A percentile compares a stretch with the other conserved stretches of the same genome.
Conservation (phyloP, 2,797 vertebrate genomes). For the Thamnophis elegans region DNA sequence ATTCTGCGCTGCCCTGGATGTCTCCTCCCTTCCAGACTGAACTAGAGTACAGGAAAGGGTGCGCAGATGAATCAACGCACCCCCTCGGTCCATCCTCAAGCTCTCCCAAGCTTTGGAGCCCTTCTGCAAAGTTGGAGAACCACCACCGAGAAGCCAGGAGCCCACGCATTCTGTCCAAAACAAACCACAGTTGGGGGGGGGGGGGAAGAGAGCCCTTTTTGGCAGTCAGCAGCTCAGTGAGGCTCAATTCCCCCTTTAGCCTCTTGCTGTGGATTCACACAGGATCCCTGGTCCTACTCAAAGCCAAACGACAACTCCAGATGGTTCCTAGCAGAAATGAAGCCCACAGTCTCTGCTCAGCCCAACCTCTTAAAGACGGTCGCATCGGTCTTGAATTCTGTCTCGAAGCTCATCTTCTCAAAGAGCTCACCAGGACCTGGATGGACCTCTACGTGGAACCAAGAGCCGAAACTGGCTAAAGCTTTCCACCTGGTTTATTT, state of each 20-base stretch:
- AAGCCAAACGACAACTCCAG: not conserved
- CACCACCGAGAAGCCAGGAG: not conserved
- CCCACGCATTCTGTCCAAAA: not conserved
- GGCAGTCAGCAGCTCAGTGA: not conserved
- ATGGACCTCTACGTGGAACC: not conserved
- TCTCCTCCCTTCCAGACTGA: not conserved
- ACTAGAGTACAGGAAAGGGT: not conserved
- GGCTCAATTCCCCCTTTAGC: not conserved
- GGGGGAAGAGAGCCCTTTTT: not conserved
- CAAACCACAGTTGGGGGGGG: not conserved
- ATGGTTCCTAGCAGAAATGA: constrained; percentile 5
- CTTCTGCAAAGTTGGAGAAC: not conserved
- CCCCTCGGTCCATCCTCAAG: not conserved
- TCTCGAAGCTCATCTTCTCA: constrained; percentile 8
- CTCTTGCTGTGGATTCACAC: not conserved
- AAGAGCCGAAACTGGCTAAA: constrained; percentile 27
- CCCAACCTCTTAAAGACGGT: not conserved
- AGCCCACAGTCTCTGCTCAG: constrained; percentile 13
- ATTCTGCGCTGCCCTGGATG: not conserved
- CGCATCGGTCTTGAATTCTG: constrained; percentile 46
- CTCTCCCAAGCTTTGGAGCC: not conserved
- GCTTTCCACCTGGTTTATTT: constrained; percentile 46
- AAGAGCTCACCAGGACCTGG: rapidly evolving
- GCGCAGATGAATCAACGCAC: not conserved
- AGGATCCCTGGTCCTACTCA: not conserved